A percentile compares a stretch with the other conserved stretches of the same genome.
Evolutionary conservation across 2,113 vertebrate genomes (phyloP).

Genomic region (Ictidomys tridecemlineatus): DNA sequence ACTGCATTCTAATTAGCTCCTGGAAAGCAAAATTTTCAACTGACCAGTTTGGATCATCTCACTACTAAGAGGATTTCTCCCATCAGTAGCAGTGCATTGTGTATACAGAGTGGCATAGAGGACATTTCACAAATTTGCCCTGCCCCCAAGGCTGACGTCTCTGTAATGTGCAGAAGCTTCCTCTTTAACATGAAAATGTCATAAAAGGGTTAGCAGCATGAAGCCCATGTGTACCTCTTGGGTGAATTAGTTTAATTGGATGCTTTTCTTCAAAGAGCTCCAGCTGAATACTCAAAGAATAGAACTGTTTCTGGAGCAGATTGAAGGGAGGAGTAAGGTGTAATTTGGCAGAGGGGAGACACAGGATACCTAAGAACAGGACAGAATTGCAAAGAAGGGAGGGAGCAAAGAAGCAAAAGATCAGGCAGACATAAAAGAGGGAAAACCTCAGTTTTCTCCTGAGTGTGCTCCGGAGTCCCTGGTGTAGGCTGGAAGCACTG

Average conservation of each 20-base stretch:
- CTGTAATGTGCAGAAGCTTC: not conserved
- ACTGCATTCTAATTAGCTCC: not conserved
- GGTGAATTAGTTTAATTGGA: slow-evolving; percentile 34
- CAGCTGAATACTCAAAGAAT: not conserved
- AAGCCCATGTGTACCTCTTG: not conserved
- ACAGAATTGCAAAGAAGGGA: not conserved
- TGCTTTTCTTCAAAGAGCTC: slow-evolving; percentile 4
- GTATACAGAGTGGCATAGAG: not conserved
- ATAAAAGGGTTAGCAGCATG: not conserved
- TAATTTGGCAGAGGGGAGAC: not conserved
- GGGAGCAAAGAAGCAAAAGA: not conserved
- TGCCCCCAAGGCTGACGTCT: not conserved
- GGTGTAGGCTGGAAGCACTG: not conserved
- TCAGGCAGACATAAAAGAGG: not conserved
- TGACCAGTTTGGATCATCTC: not conserved
- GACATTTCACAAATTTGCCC: not conserved
- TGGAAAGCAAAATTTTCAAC: not conserved
- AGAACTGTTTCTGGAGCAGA: not conserved
- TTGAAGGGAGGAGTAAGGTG: not conserved
- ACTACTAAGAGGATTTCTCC: not conserved
- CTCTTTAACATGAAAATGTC: not conserved
- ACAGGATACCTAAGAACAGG: not conserved
- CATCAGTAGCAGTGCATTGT: not conserved
- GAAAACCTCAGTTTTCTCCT: not conserved
- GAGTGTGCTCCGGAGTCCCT: not conserved